Conservation (phyloP, 2,888 invertebrate genomes). For the Andrena bicolor region DNA sequence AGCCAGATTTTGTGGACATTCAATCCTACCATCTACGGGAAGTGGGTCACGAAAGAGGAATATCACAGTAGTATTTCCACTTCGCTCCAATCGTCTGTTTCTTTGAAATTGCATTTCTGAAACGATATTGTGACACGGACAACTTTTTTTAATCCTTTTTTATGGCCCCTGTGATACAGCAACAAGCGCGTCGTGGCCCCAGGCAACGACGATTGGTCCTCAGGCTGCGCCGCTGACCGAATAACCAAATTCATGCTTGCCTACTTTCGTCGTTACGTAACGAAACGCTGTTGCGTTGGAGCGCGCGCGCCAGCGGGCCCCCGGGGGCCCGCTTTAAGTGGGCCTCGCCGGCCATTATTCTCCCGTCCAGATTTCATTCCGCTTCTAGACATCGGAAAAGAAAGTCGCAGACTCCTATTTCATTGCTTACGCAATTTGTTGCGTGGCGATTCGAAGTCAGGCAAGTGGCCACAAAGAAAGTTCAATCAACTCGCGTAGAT, state of each 20-base stretch:
- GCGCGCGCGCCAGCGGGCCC: constrained; percentile 5
- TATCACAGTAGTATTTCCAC: neutral
- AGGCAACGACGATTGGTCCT: constrained; percentile 67
- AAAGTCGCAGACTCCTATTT: constrained; percentile 3
- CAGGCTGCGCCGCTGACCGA: constrained; percentile 81
- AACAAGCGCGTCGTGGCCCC: constrained; percentile 20
- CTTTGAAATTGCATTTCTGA: neutral
- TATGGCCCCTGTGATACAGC: neutral
- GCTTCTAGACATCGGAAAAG: neutral
- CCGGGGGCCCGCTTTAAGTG: constrained; percentile 49
- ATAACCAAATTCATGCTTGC: constrained; percentile 83
- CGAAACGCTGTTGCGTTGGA: constrained; percentile 38
- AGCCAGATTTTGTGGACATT: neutral
- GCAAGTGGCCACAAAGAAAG: constrained; percentile 17
- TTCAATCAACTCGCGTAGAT: neutral
- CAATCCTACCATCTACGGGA: neutral
- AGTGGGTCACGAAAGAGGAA: constrained; percentile 6
- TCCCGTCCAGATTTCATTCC: neutral
- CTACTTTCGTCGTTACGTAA: constrained; percentile 81
- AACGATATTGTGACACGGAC: no score
- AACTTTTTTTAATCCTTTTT: constrained; percentile 7
- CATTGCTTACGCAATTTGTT: constrained; percentile 33
- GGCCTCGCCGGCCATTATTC: constrained; percentile 31
- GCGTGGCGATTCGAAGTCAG: constrained; percentile 2
- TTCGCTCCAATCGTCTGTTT: neutral